Evolutionary conservation across 2,113 vertebrate genomes (phyloP).

Genomic region (Semnornis frantzii): DNA sequence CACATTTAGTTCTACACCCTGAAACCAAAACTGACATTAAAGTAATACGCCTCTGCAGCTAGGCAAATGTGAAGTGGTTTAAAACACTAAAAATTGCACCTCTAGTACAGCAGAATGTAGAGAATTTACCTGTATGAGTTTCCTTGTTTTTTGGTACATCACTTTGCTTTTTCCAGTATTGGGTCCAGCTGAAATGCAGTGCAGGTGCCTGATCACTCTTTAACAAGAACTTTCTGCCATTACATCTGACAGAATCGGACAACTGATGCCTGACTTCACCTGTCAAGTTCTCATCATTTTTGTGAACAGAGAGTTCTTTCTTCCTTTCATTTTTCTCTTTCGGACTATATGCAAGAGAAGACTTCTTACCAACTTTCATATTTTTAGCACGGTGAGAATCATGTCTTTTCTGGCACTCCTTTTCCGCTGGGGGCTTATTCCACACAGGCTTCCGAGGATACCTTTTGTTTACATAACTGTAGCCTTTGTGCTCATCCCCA

Average conservation of each 20-base stretch:
- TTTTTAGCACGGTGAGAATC: slow-evolving; percentile 69
- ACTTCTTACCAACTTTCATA: slow-evolving; percentile 62
- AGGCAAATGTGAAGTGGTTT: background rate
- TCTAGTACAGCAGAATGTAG: background rate
- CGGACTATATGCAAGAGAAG: slow-evolving; percentile 42
- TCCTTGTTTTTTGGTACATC: slow-evolving; percentile 91
- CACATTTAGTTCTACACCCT: background rate
- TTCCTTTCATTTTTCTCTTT: slow-evolving; percentile 76
- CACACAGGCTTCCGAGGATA: slow-evolving; percentile 73
- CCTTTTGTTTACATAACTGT: slow-evolving; percentile 68
- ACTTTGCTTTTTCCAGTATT: slow-evolving; percentile 79
- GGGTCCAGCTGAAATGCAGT: slow-evolving; percentile 75
- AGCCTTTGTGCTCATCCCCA: slow-evolving; percentile 72
- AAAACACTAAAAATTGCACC: background rate
- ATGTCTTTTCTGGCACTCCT: slow-evolving; percentile 71
- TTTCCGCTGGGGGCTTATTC: slow-evolving; percentile 78
- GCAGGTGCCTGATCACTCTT: slow-evolving; percentile 77
- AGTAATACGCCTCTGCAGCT: background rate
- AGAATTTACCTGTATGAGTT: slow-evolving; percentile 90
- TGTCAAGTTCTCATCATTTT: slow-evolving; percentile 50
- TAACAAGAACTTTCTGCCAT: slow-evolving; percentile 68
- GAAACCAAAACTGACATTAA: background rate
- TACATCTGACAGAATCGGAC: slow-evolving; percentile 64
- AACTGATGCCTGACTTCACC: slow-evolving; percentile 52
- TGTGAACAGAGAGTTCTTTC: slow-evolving; percentile 59